Evolutionary conservation across 1,140 invertebrate species (phyloP), one percentile per base, ranked within the genome.

Genomic region (Monochamus saltuarius): DNA sequence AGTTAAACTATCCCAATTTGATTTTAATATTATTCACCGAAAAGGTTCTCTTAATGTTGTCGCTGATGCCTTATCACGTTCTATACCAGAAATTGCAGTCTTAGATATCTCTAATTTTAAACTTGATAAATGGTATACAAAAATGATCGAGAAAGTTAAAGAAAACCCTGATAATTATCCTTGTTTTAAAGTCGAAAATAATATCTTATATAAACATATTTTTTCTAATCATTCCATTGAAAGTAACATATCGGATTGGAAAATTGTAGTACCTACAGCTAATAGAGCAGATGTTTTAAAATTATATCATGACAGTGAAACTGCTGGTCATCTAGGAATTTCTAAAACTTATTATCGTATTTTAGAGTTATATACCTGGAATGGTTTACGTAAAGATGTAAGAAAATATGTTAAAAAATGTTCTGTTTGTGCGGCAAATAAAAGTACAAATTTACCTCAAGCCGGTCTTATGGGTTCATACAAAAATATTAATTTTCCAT

Each of bases 321-420:
- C 60, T 9, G 1, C 64, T 0, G 67, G 60, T 2, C 71, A 73
- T 52, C 51, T 71, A 7, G 71, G 69, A 4, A 38, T 63, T 6
- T 55, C 51, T 16, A 73, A 72, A 36, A 72, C 68, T 1, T 57
- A 59, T 9, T 22, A 54, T n/a, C 17, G 49, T 10, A n/a, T 61
- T 10, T 29, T 42, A 16, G 11, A 61, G 17, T 16, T 45, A 29
- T 47, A 61, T 49, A 38, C 34, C 22, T 58, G 60, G 54, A 43
- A 54, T 3, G 47, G 47, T 16, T 22, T 62, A 35, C 3, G 54
- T 13, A 19, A 9, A 43, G 13, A 11, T 34, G 2, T 56, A 1
- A 7, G 9, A 7, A 2, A 2, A 2, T 56, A 45, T 4, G 54
- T 42, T 13, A 45, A 4, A 3, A 39, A 54, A 3, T 46, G 4